Evolutionary conservation across 2,113 vertebrate genomes (phyloP).

Genomic region (Mustelus asterias): DNA sequence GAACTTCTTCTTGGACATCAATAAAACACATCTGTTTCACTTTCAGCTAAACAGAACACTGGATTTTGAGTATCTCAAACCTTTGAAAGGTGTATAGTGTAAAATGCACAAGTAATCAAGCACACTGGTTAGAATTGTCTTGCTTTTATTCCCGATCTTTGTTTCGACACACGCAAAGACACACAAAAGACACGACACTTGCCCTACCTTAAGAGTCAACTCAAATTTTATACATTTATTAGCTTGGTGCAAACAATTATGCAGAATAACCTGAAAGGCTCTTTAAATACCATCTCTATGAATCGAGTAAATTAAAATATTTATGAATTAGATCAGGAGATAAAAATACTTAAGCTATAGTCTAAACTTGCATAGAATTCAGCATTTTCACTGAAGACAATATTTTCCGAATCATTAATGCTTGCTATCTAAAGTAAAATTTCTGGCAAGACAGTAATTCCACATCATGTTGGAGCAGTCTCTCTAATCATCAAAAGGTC

Average conservation of each 20-base stretch:
- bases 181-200: no score
- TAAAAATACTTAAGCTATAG: neutral
- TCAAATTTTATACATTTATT: neutral
- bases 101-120: conserved; percentile 1
- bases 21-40: neutral
- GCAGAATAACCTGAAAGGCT: neutral
- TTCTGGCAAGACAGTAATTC: neutral
- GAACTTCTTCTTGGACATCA: neutral
- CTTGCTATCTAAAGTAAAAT: neutral
- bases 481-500: neutral
- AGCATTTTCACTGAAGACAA: neutral
- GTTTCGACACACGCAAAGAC: neutral
- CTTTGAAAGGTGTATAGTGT: neutral
- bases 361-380: neutral
- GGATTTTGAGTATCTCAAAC: neutral
- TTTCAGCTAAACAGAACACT: neutral
- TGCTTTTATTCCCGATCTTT: neutral
- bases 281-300: neutral
- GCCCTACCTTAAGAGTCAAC: neutral
- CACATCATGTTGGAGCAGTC: neutral
- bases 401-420: neutral
- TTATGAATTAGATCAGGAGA: neutral
- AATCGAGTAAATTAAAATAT: neutral
- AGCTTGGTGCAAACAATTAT: neutral
- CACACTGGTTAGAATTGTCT: neutral